phyloP scores from a whole-genome alignment of 2,797 vertebrate genomes.

The Emys orbicularis region DNA sequence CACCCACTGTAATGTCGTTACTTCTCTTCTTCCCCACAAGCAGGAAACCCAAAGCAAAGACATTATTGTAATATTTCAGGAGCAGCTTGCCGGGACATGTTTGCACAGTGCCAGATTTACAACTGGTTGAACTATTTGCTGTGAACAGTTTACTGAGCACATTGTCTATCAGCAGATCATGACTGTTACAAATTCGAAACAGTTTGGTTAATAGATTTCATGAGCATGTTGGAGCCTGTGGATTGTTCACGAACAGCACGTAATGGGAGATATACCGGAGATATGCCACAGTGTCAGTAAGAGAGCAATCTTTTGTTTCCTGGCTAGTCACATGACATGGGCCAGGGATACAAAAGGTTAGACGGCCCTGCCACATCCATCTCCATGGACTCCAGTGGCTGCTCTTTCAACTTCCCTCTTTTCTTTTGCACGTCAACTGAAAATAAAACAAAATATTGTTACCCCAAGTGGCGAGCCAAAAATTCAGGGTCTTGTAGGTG shows the following conservation, averaged over 20 bases:
- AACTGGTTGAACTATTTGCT: not conserved
- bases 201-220: not conserved
- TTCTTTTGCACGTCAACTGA: no score
- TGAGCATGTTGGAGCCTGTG: no score
- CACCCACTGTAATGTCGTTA: accelerated
- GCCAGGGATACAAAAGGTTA: not conserved
- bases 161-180: not conserved
- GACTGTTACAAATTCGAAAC: not conserved
- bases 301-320: not conserved
- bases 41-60: not conserved
- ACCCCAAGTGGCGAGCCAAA: no score
- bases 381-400: not conserved
- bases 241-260: no score
- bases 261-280: not conserved
- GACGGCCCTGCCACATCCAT: not conserved
- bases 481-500: no score
- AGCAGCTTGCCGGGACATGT: not conserved
- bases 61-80: not conserved
- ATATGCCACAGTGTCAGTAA: not conserved
- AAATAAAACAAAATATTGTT: no score
- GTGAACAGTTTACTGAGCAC: not conserved
- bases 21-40: not conserved
- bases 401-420: no score
- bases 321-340: not conserved
- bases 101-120: not conserved